Evolutionary conservation across 2,113 vertebrate species (phyloP), one percentile per base, ranked within the genome.

Genomic region (Tringa solitaria): DNA sequence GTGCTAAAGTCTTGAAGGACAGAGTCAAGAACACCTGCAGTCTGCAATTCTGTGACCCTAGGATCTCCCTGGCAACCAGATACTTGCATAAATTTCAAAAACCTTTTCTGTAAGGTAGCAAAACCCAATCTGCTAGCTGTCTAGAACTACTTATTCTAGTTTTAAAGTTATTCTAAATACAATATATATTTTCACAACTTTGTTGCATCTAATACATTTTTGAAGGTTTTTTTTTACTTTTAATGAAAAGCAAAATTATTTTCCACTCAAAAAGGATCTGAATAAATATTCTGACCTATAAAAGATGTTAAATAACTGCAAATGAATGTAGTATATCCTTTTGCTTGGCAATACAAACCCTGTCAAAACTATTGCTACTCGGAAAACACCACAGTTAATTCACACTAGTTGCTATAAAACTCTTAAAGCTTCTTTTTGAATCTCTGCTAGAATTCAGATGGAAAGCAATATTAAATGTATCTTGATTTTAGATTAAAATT

Each of bases 241-340:
- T 54, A 33, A 3, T 20, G 20, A 68, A 24, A 78, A 91, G n/a
- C 37, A 33, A 22, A 46, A 46, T 46, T 45, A 43, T 65, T 74
- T 93, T 84, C 32, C 37, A 43, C 45, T 77, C 35, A 48, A 76
- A 74, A 70, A 74, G 27, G 32, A 81, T 60, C 41, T 24, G 48
- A 57, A 50, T 69, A 90, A 91, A 33, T 39, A 81, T 14, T 54
- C 18, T 33, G 53, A 95, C 63, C 46, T 84, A 56, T 11, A 30
- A 41, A 64, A 59, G 45, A 63, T 12, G 30, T 76, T 43, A 51
- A 80, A 54, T 56, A 89, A 56, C 12, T 26, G 43, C 10, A 4
- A 27, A 4, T 3, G 10, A 74, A 82, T 0, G 14, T 0, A 67
- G 39, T 8, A 23, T 16, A 56, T 6, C 21, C 33, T 56, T 50